These are phyloP conservation scores for Alviniconcha marisindica DNA, from an alignment of 1,140 invertebrate species.

Conservation along the genomic window DNA sequence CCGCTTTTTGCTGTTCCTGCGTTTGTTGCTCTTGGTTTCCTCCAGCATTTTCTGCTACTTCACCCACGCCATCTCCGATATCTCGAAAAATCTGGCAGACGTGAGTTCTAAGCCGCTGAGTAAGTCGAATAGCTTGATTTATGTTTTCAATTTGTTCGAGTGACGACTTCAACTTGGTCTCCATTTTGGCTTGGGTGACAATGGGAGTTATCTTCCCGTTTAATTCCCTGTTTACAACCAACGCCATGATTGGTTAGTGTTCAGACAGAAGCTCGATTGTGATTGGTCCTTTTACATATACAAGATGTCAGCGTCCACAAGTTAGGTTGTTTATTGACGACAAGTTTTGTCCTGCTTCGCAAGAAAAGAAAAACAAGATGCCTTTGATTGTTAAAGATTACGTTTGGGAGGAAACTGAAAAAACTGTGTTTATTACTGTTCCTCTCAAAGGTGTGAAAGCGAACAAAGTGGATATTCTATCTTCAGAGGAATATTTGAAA, in stretches of 20 bases:
- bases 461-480: constrained; percentile 74
- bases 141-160: constrained; percentile 32
- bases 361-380: constrained; percentile 57
- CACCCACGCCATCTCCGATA: constrained; percentile 31
- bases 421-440: constrained; percentile 68
- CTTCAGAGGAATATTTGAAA: constrained; percentile 74
- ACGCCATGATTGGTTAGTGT: too few relatives aligned
- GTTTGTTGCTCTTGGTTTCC: constrained; percentile 5
- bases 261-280: too few relatives aligned
- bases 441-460: constrained; percentile 74
- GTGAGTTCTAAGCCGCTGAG: constrained; percentile 35
- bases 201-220: too few relatives aligned
- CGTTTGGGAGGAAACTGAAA: constrained; percentile 72
- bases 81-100: constrained; percentile 36
- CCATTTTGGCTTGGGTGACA: not conserved
- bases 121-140: constrained; percentile 29
- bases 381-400: constrained; percentile 74
- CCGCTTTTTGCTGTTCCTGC: constrained; percentile 16
- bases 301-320: not conserved
- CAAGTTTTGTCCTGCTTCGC: constrained; percentile 1
- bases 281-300: too few relatives aligned
- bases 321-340: constrained; percentile 24
- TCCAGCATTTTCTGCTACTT: not conserved
- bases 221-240: too few relatives aligned
- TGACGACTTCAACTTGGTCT: constrained; percentile 30